These are phyloP conservation scores for Microplitis demolitor DNA, from an alignment of 1,140 invertebrate species.

Conservation along the genomic window DNA sequence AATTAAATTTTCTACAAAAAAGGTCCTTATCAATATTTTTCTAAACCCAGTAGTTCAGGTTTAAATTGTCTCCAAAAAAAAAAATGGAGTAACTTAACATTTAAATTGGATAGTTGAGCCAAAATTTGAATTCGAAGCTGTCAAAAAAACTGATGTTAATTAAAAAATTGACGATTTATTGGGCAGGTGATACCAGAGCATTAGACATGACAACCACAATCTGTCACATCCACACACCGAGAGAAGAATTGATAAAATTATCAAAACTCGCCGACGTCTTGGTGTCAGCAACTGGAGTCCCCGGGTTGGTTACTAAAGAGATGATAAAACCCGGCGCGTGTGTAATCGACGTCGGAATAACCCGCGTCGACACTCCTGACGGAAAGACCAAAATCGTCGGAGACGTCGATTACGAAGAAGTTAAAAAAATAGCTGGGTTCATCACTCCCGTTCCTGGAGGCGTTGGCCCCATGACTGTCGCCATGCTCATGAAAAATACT, in stretches of 20 bases:
- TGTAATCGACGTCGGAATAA: conserved; percentile 88
- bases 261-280: conserved; percentile 82
- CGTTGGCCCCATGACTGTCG: conserved; percentile 88
- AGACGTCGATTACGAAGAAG: conserved; percentile 84
- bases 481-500: conserved; percentile 88
- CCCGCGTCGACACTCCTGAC: conserved; percentile 67
- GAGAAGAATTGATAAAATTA: conserved; percentile 71
- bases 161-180: too few relatives aligned
- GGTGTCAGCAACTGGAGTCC: conserved; percentile 79
- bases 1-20: too few relatives aligned
- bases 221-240: conserved; percentile 84
- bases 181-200: conserved; percentile 64
- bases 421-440: conserved; percentile 75
- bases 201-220: conserved; percentile 86
- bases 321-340: conserved; percentile 90
- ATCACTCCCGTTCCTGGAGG: conserved; percentile 88
- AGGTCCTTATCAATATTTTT: too few relatives aligned
- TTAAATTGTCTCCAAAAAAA: too few relatives aligned
- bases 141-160: too few relatives aligned
- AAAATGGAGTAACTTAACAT: too few relatives aligned
- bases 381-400: conserved; percentile 79
- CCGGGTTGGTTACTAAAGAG: conserved; percentile 78
- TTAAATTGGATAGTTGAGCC: too few relatives aligned
- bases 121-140: too few relatives aligned
- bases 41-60: too few relatives aligned